Conservation (phyloP, 1,140 invertebrate genomes). For the Heliothis subflexa region DNA sequence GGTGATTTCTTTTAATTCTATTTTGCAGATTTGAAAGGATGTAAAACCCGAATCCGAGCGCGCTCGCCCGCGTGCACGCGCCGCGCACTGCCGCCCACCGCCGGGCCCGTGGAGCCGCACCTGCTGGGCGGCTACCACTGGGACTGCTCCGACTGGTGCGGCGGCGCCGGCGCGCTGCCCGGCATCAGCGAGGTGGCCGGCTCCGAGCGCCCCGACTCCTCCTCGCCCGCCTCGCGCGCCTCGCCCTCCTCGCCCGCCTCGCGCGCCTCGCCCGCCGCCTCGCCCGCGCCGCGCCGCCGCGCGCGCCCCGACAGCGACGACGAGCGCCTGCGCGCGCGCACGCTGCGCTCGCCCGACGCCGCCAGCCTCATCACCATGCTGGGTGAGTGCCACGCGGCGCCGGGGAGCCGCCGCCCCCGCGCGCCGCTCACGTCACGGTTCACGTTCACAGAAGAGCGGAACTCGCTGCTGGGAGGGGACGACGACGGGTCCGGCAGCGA, state of each 20-base stretch:
- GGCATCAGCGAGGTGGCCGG: slow-evolving; percentile 96
- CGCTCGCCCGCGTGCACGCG: slow-evolving; percentile 58
- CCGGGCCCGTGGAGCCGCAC: slow-evolving; percentile 61
- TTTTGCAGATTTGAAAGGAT: slow-evolving; percentile 70
- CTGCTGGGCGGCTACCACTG: slow-evolving; percentile 92
- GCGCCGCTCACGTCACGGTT: background rate
- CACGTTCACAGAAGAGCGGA: slow-evolving; percentile 88
- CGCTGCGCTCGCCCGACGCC: slow-evolving; percentile 77
- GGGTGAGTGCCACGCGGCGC: slow-evolving; percentile 60
- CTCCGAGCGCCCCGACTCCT: slow-evolving; percentile 96
- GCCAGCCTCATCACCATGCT: slow-evolving; percentile 80
- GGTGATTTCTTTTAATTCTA: too few relatives aligned
- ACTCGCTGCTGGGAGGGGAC: slow-evolving; percentile 89
- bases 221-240: slow-evolving; percentile 72
- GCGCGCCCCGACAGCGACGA: slow-evolving; percentile 89
- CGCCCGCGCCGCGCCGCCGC: slow-evolving; percentile 61
- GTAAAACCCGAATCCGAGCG: slow-evolving; percentile 60
- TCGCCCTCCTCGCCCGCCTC: too few relatives aligned
- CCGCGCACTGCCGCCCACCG: slow-evolving; percentile 23
- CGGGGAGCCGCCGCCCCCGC: slow-evolving; percentile 33
- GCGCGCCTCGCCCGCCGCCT: slow-evolving; percentile 52
- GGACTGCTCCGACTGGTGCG: slow-evolving; percentile 98
- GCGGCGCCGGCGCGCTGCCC: slow-evolving; percentile 91
- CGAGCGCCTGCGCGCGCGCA: slow-evolving; percentile 87
- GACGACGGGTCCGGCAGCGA: slow-evolving; percentile 91